Percentiles rank a stretch among this genome's conserved stretches.
These are phyloP conservation scores for Pseudopipra pipra DNA, from an alignment of 2,113 vertebrate species.

Conservation along the genomic window DNA sequence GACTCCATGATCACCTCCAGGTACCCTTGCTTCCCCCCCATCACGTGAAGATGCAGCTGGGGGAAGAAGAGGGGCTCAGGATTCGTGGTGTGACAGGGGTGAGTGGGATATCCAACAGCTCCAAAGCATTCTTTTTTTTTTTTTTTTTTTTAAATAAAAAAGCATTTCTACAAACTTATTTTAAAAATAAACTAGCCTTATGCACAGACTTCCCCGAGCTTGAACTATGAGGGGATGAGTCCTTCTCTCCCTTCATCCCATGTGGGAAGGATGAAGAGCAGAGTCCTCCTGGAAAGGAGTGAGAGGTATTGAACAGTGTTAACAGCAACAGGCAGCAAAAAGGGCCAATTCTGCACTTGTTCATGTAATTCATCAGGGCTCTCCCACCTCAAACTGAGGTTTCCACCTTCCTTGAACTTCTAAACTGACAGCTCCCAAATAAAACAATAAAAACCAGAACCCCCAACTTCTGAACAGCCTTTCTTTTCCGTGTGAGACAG, in stretches of 20 bases:
- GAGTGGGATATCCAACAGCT: too few relatives aligned
- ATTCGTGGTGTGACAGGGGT: not conserved
- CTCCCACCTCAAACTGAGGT: not conserved
- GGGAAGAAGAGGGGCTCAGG: not conserved
- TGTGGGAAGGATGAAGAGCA: not conserved
- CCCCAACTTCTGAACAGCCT: not conserved
- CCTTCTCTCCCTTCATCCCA: not conserved
- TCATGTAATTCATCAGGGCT: not conserved
- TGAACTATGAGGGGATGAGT: not conserved
- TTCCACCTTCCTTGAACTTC: not conserved
- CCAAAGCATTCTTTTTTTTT: not conserved
- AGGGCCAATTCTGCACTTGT: not conserved
- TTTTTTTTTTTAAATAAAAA: not conserved
- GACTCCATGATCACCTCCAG: not conserved
- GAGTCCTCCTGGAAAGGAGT: not conserved
- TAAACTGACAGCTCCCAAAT: not conserved
- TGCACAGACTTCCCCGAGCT: too few relatives aligned
- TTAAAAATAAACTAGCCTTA: not conserved
- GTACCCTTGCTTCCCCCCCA: not conserved
- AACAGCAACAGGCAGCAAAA: not conserved
- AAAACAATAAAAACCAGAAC: not conserved
- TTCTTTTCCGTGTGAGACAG: not conserved
- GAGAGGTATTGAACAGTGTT: accelerated
- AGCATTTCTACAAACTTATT: not conserved
- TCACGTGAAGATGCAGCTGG: not conserved